Base-by-base conservation (phyloP, 2,113 vertebrate genomes). In the Barnardius zonarius region DNA sequence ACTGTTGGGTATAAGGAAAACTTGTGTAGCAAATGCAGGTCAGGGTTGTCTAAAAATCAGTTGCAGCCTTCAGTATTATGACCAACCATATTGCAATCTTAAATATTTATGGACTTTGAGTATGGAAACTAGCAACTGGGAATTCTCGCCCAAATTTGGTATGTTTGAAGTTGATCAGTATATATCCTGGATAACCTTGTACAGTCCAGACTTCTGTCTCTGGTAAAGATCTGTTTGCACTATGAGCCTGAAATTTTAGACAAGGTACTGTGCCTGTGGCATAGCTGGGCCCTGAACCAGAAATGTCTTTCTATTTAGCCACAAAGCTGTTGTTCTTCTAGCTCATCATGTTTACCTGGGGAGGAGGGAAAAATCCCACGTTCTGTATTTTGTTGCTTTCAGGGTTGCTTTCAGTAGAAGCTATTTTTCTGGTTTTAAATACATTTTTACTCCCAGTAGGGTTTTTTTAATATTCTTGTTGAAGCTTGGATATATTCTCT, bases 401-500 rank as follows among this genome's bases (percentile, higher is more conserved):
- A 51, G 33, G 28, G 5, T 61, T 91, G 31, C 7, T 83, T 85
- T 87, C 43, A 59, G 37, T 16, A 66, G 27, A 62, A 82, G 19
- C 9, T 43, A 6, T 82, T 94, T 95, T 76, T 77, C 57, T 51
- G 41, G 55, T 76, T 92, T 88, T 74, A 84, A 78, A 81, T 66
- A 70, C 4, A 2, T 73, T 90, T 95, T 57, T 83, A 17, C 19
- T 87, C 80, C 77, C 76, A 35, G 39, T 80, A 57, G 62, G 24
- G 25, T 41, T 83, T 78, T 86, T 87, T 61, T 46, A 70, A 67
- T 63, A 75, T 79, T 96, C 85, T 74, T 88, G 81, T 92, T 69
- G 78, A 92, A 95, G 76, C n/a, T 78, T 84, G 74, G 66, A 63
- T 95, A 30, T 63, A 30, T 37, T 43, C 91, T 77, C 7, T 44